Base-by-base conservation (phyloP, 1,140 invertebrate genomes). In the Alviniconcha marisindica region DNA sequence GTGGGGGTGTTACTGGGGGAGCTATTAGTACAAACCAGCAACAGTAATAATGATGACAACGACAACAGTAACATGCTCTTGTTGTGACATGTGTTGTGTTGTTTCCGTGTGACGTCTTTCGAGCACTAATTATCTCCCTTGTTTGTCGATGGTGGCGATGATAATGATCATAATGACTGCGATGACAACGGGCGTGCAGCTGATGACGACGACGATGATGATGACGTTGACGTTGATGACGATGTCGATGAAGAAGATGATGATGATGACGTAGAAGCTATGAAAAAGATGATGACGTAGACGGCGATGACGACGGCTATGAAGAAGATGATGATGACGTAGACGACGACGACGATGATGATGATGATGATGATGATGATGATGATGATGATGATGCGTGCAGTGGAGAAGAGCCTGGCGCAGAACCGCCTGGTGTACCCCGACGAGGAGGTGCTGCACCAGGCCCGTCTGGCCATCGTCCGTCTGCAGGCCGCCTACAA, bases 401-500 rank as follows among this genome's bases (percentile, higher is more conserved):
- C 71, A 82, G 81, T 82, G 44, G 44, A 40, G 69, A 31, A 76
- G 31, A 82, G 73, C 33, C 71, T 82, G 33, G 24, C 48, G 10
- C 5, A 48, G 40, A 76, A 40, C 54, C 51, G 48, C 51, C 69
- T 76, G n/a, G 51, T 63, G n/a, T 76, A 42, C 48, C 81, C 81
- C 12, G 81, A 82, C 69, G 24, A 28, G 0, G 48, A 36, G 1
- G 51, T 56, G 15, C 28, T 82, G 71, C 69, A n/a, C 31, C 48
- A 51, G 28, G 69, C 69, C n/a, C 71, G 73, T 10, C n/a, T 51
- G 3, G 69, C 69, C 81, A 74, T 82, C 14, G 69, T 82, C n/a
- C 66, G 81, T 28, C 81, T 82, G 31, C 81, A 82, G 81, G 69
- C 71, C 42, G 54, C 81, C 66, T 82, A 82, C 81, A 74, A 76